A percentile compares a stretch with the other conserved stretches of the same genome.
phyloP scores from a whole-genome alignment of 2,888 invertebrate species.

The Sphaerophoria rueppellii region DNA sequence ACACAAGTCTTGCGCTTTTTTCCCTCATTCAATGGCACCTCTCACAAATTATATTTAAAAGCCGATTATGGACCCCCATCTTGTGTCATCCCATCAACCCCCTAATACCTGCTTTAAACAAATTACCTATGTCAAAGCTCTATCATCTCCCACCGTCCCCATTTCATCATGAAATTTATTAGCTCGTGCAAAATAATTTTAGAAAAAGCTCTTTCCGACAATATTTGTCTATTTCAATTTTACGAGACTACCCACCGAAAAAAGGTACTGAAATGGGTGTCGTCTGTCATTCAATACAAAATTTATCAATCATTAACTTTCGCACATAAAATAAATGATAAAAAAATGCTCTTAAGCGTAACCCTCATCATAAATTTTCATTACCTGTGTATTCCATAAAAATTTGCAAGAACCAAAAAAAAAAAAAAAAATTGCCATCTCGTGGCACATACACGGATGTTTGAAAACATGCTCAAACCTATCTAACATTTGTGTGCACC shows the following conservation, averaged over 20 bases:
- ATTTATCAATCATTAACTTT: constrained; percentile 60
- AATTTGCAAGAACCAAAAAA: constrained; percentile 43
- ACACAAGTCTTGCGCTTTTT: background rate
- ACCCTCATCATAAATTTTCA: constrained; percentile 72
- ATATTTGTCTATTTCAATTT: background rate
- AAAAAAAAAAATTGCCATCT: constrained; percentile 43
- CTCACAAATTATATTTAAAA: constrained; percentile 1
- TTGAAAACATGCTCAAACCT: background rate
- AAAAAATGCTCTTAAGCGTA: constrained; percentile 52
- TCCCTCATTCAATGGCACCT: background rate
- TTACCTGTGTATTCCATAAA: constrained; percentile 30
- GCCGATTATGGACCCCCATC: background rate
- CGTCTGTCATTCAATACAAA: constrained; percentile 35
- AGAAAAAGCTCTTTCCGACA: background rate
- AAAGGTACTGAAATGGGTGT: background rate
- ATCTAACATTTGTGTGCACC: constrained; percentile 63
- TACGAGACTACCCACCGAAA: background rate
- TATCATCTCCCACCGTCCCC: background rate
- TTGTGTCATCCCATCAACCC: no score
- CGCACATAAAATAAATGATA: constrained; percentile 17
- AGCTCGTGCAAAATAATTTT: background rate
- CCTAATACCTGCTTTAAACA: no score
- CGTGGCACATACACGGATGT: constrained; percentile 19
- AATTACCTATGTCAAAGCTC: no score
- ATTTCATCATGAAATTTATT: background rate